A percentile compares a stretch with the other conserved stretches of the same genome.
Evolutionary conservation across 2,113 vertebrate species (phyloP).

Genomic region (Ahaetulla prasina): DNA sequence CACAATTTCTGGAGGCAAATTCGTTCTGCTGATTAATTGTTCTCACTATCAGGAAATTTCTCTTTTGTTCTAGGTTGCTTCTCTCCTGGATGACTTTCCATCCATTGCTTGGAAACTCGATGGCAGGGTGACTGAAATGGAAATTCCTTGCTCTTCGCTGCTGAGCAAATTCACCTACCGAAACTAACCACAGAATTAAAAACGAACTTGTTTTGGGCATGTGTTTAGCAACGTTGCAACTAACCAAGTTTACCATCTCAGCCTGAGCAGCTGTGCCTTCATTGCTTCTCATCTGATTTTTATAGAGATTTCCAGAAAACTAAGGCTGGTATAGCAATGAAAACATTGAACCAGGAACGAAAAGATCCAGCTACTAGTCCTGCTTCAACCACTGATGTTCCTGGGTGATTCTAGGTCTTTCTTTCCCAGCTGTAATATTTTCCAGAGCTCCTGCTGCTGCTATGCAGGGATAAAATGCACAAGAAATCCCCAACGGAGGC

Average conservation of each 20-base stretch:
- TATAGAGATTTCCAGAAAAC: background rate
- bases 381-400: background rate
- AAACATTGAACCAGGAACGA: background rate
- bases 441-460: background rate
- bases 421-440: background rate
- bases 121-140: background rate
- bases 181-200: background rate
- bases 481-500: background rate
- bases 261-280: background rate
- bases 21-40: background rate
- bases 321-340: background rate
- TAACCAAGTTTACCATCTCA: background rate
- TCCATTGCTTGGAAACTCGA: background rate
- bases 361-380: background rate
- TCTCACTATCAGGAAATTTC: background rate
- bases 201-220: background rate
- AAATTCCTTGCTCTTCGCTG: background rate
- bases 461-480: background rate
- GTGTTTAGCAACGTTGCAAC: background rate
- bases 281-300: too few species aligned
- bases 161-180: background rate
- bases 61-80: background rate
- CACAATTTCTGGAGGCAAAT: background rate
- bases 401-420: background rate
- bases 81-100: background rate